Conservation (phyloP, 1,140 invertebrate genomes). For the Proctacanthus coquilletti region DNA sequence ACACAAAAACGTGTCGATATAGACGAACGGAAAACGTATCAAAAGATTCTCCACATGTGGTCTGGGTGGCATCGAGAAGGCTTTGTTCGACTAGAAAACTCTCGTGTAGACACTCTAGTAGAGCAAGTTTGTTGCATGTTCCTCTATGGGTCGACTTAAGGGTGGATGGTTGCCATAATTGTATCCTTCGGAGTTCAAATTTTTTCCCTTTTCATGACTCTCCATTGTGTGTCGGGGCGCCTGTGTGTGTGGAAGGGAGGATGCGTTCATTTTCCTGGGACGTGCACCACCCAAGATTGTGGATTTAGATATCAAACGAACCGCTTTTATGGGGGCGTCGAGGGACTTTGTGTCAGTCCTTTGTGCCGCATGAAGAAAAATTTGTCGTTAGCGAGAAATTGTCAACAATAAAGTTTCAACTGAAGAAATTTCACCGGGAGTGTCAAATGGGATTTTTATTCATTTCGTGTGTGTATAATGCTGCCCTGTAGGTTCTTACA, state of each 20-base stretch:
- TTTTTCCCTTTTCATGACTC: background rate
- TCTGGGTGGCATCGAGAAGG: background rate
- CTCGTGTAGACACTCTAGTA: background rate
- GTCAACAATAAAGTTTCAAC: background rate
- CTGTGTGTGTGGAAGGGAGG: background rate
- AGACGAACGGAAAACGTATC: too few relatives aligned
- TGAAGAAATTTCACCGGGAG: too few relatives aligned
- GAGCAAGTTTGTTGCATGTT: constrained; percentile 1
- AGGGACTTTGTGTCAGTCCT: background rate
- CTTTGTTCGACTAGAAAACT: background rate
- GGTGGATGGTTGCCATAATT: background rate
- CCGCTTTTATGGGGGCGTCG: background rate
- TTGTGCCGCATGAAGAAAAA: background rate
- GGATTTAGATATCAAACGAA: background rate
- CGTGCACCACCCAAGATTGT: background rate
- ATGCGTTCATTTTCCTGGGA: background rate
- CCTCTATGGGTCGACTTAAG: background rate
- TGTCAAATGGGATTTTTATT: too few relatives aligned
- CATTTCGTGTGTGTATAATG: too few relatives aligned
- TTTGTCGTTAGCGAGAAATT: background rate
- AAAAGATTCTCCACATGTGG: background rate
- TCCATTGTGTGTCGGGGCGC: background rate
- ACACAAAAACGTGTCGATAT: too few relatives aligned
- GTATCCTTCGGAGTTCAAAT: background rate
- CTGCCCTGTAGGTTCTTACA: too few relatives aligned